Percentiles rank a stretch among this genome's conserved stretches.
Conservation (phyloP, 2,888 invertebrate species). For the Mechanitis mazaeus region DNA sequence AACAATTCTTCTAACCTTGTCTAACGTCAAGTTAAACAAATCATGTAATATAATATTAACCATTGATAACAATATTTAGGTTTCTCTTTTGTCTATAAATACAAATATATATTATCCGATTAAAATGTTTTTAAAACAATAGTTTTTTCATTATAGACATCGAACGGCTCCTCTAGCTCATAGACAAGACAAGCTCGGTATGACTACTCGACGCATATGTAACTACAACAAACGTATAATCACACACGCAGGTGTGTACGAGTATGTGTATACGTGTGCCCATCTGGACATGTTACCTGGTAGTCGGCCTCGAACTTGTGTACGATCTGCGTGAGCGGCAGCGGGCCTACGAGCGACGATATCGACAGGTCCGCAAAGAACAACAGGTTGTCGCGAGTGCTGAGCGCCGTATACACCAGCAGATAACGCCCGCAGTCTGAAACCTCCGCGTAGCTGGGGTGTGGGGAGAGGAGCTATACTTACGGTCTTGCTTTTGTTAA, state of each 20-base stretch:
- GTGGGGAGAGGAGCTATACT: background rate
- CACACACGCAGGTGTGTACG: background rate
- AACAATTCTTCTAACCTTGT: too few relatives aligned
- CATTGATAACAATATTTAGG: too few relatives aligned
- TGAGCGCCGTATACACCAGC: constrained; percentile 87
- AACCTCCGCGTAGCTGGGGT: constrained; percentile 86
- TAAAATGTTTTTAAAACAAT: too few relatives aligned
- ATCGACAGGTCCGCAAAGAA: constrained; percentile 88
- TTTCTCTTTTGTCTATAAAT: too few relatives aligned
- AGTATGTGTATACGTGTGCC: too few relatives aligned
- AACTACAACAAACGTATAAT: background rate
- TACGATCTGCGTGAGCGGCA: constrained; percentile 87
- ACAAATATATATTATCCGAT: too few relatives aligned
- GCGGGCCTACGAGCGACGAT: constrained; percentile 75
- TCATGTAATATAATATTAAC: too few relatives aligned
- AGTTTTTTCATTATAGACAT: too few relatives aligned
- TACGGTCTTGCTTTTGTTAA: background rate
- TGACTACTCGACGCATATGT: too few relatives aligned
- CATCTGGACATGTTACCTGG: constrained; percentile 76
- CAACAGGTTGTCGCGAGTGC: constrained; percentile 93
- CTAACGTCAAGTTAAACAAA: too few relatives aligned
- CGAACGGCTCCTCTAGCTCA: too few relatives aligned
- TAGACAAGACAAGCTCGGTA: too few relatives aligned
- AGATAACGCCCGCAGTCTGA: constrained; percentile 95
- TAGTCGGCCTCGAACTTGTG: constrained; percentile 95